Evolutionary conservation across 2,888 invertebrate species (phyloP).

Genomic region (Capitulum mitella): DNA sequence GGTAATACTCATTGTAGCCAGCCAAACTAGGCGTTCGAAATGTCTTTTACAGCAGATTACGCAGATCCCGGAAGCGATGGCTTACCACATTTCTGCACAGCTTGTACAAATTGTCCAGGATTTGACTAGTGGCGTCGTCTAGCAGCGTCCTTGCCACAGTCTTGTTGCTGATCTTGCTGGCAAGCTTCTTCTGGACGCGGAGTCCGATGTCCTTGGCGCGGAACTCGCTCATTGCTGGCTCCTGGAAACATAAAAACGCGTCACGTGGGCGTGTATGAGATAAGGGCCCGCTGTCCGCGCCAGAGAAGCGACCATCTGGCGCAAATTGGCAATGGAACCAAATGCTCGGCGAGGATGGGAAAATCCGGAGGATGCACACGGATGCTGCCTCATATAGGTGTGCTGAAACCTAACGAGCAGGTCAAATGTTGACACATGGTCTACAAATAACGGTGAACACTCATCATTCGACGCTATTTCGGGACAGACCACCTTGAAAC

Average conservation of each 20-base stretch:
- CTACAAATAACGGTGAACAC: no score
- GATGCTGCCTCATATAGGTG: not conserved
- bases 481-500: no score
- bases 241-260: no score
- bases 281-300: not conserved
- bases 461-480: no score
- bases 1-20: no score
- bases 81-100: conserved; percentile 65
- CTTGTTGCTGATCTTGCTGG: conserved; percentile 84
- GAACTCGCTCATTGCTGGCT: conserved; percentile 46
- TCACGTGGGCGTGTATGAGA: no score
- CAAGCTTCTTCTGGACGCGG: conserved; percentile 90
- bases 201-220: conserved; percentile 88
- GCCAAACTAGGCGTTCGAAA: no score
- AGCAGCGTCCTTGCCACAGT: conserved; percentile 80
- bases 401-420: not conserved
- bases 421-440: no score
- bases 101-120: conserved; percentile 81
- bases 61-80: no score
- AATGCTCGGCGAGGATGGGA: not conserved
- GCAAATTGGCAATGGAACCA: not conserved
- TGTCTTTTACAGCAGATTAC: no score
- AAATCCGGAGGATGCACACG: not conserved
- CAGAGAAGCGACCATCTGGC: not conserved
- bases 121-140: conserved; percentile 81